phyloP scores from a whole-genome alignment of 2,888 invertebrate genomes.

The Acronicta psi region DNA sequence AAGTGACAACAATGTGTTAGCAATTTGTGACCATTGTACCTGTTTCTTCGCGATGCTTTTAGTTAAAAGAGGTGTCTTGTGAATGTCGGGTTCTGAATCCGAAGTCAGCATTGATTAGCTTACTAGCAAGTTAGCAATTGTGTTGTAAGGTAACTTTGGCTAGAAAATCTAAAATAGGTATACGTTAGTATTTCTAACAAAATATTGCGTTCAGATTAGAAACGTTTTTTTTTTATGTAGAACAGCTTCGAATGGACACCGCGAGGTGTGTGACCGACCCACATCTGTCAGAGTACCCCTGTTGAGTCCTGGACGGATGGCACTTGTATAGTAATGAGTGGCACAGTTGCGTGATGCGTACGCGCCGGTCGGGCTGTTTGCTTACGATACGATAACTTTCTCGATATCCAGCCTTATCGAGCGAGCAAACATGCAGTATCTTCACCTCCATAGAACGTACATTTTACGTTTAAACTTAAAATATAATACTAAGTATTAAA shows the following conservation, averaged over 20 bases:
- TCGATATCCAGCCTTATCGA: constrained; percentile 75
- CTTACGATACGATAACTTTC: constrained; percentile 79
- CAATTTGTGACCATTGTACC: too few relatives aligned
- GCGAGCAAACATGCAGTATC: constrained; percentile 70
- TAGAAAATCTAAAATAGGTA: too few relatives aligned
- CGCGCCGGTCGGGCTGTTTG: constrained; percentile 71
- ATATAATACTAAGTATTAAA: neutral
- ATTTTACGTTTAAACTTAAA: constrained; percentile 8
- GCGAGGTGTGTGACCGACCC: constrained; percentile 13
- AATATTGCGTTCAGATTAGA: too few relatives aligned
- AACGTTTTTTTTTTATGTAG: too few relatives aligned
- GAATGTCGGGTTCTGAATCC: too few relatives aligned
- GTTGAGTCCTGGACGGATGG: constrained; percentile 11
- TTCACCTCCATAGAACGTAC: constrained; percentile 54
- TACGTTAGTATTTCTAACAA: too few relatives aligned
- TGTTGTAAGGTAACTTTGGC: too few relatives aligned
- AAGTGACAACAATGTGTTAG: too few relatives aligned
- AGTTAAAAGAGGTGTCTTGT: too few relatives aligned
- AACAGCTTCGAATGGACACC: neutral
- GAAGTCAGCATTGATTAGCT: too few relatives aligned
- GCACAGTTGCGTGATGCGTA: constrained; percentile 50
- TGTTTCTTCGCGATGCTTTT: too few relatives aligned
- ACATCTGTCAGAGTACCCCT: neutral
- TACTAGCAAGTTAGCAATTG: too few relatives aligned
- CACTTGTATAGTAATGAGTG: constrained; percentile 59